Percentiles rank a stretch among this genome's conserved stretches.
Evolutionary conservation across 1,140 invertebrate genomes (phyloP).

Genomic region (Triops cancriformis): DNA sequence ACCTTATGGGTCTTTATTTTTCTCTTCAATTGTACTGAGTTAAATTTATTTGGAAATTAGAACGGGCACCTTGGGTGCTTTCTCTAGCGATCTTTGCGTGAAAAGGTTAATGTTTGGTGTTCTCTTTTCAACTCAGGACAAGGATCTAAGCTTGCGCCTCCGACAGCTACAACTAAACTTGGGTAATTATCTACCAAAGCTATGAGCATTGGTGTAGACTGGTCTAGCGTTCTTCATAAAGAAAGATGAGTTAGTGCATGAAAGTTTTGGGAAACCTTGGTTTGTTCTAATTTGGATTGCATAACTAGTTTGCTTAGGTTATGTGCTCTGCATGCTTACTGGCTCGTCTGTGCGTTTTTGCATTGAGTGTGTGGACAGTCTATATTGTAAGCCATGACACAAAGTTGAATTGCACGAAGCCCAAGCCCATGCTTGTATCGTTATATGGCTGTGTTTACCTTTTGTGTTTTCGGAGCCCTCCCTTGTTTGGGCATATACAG

Average conservation of each 20-base stretch:
- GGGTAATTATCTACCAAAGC: not conserved
- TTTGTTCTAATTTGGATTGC: not conserved
- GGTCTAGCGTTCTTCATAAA: not conserved
- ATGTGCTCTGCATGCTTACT: not conserved
- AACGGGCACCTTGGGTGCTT: not conserved
- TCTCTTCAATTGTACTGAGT: too few relatives aligned
- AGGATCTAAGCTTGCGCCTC: not conserved
- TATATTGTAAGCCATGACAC: not conserved
- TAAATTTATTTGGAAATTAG: too few relatives aligned
- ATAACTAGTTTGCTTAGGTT: not conserved
- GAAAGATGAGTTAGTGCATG: not conserved
- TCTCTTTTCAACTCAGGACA: not conserved
- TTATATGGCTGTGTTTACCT: constrained; percentile 10
- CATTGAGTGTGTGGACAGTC: not conserved
- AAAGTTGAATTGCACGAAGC: not conserved
- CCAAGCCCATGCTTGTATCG: not conserved
- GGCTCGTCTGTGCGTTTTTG: not conserved
- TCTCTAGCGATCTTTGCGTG: not conserved
- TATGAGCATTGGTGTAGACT: not conserved
- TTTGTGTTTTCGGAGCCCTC: not conserved
- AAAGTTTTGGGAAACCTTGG: not conserved
- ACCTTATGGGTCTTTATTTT: too few relatives aligned
- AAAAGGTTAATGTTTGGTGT: not conserved
- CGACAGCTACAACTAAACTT: not conserved
- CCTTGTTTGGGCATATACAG: constrained; percentile 10